Base-by-base conservation (phyloP, 2,888 invertebrate genomes). In the Crepidodera aurea region DNA sequence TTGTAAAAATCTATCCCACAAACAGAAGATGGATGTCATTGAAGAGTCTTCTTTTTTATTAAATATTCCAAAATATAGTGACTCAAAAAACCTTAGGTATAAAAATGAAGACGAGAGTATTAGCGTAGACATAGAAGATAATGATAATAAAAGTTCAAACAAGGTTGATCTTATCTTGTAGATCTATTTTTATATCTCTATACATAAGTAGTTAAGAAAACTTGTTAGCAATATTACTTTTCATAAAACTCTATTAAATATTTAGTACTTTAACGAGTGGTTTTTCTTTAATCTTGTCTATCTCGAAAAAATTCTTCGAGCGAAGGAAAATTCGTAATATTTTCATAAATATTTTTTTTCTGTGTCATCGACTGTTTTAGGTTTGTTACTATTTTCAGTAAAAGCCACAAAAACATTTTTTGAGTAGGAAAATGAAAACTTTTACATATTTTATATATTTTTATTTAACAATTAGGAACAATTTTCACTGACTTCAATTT, bases 1-100 rank as follows among this genome's bases (percentile, higher is more conserved):
- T 74, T 84, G 84, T 16, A 86, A 84, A 70, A 85, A 86, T 74
- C 78, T 86, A 8, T 86, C 86, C 72, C 66, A 68, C 15, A 86
- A 85, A 72, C 85, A 86, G 68, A 80, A 85, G 0, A 80, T 85
- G 60, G 86, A 86, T 65, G 80, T 84, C 64, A 79, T 82, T 59
- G 85, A 85, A 70, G 85, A 85, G 69, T 84, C 80, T 29, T 83
- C 84, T 44, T 79, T 85, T 69, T 73, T 85, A 46, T 51, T 66
- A 29, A 39, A 54, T 4, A 61, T 70, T 34, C 66, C 69, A 4
- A 60, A 40, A 79, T 69, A 25, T 22, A 15, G 19, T 4, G 42
- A 32, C 7, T 65, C 29, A 19, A 44, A 54, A 7, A 44, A 12
- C 8, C 1, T 18, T 19, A 29, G 55, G 16, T 13, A 32, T 19